Percentiles rank a stretch among this genome's conserved stretches.
phyloP scores from a whole-genome alignment of 2,113 vertebrate genomes.

The Dascyllus trimaculatus region DNA sequence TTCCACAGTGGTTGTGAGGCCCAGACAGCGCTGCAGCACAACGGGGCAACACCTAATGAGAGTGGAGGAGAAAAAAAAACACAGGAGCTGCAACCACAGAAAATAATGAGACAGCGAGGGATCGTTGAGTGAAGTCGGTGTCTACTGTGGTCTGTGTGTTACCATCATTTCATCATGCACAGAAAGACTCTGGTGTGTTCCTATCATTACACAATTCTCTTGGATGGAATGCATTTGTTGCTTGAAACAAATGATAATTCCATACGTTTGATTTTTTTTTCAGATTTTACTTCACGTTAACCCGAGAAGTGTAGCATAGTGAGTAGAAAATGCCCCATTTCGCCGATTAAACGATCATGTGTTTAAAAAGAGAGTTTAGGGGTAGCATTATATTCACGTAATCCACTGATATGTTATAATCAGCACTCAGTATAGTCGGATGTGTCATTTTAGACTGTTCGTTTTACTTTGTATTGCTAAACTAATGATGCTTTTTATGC shows the following conservation, averaged over 20 bases:
- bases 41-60: slow-evolving; percentile 23
- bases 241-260: neutral
- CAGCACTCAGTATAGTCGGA: too few species aligned
- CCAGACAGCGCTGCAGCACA: neutral
- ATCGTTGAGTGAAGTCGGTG: slow-evolving; percentile 34
- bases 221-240: slow-evolving; percentile 8
- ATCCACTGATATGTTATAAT: too few species aligned
- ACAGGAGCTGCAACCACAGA: slow-evolving; percentile 22
- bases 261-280: neutral
- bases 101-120: slow-evolving; percentile 69
- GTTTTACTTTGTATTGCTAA: neutral
- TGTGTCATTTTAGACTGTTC: too few species aligned
- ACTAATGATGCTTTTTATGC: slow-evolving; percentile 15
- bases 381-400: neutral
- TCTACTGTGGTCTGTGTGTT: slow-evolving; percentile 25
- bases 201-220: slow-evolving; percentile 10
- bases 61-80: slow-evolving; percentile 6
- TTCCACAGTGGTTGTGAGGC: neutral
- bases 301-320: neutral
- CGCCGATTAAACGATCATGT: too few species aligned
- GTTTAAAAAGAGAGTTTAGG: neutral
- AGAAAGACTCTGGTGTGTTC: slow-evolving; percentile 2
- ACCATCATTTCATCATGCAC: slow-evolving; percentile 44
- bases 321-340: neutral
- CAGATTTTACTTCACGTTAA: too few species aligned